Evolutionary conservation across 1,140 invertebrate species (phyloP), one percentile per base, ranked within the genome.

Genomic region (Chrysomallon squamiferum): DNA sequence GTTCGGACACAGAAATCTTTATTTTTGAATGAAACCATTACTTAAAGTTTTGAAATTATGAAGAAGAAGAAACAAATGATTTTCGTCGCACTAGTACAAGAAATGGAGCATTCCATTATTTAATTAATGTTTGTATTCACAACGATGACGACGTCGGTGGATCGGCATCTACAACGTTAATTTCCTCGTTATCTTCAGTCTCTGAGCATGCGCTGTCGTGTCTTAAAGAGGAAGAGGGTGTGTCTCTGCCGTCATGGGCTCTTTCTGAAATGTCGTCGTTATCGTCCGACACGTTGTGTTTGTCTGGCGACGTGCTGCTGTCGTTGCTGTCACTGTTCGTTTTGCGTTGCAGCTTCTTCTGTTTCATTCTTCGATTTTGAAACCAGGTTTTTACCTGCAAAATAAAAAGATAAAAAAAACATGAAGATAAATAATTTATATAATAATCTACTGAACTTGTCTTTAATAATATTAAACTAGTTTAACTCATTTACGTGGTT

Each of bases 331-430:
- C 88, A n/a, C 89, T 90, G 45, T 86, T 88, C 25, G 89, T 73
- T 78, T 93, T 92, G 62, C 94, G 87, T 77, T 96, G 88, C 79
- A 96, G 93, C 81, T 98, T 98, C 88, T 98, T 98, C 84, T 97
- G 95, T 79, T 98, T 98, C 95, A 98, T 98, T 70, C 95, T 87
- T 18, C 95, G 86, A 85, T 98, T 98, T 87, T 98, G 96, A 86
- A 98, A 98, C 96, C 96, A 98, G 35, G 95, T 97, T 88, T 97
- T 98, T 50, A 97, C 95, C 88, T 90, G 74, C 33, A 78, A 75
- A 59, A 66, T 60, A 61, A 35, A 63, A 60, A 58, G 58, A 58
- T 60, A 71, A n/a, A n/a, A n/a, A n/a, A n/a, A n/a, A n/a, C n/a
- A n/a, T n/a, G n/a, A n/a, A n/a, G n/a, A n/a, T n/a, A n/a, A n/a